A percentile compares a stretch with the other conserved stretches of the same genome.
phyloP scores from a whole-genome alignment of 2,113 vertebrate genomes.

The Desmodus rotundus region DNA sequence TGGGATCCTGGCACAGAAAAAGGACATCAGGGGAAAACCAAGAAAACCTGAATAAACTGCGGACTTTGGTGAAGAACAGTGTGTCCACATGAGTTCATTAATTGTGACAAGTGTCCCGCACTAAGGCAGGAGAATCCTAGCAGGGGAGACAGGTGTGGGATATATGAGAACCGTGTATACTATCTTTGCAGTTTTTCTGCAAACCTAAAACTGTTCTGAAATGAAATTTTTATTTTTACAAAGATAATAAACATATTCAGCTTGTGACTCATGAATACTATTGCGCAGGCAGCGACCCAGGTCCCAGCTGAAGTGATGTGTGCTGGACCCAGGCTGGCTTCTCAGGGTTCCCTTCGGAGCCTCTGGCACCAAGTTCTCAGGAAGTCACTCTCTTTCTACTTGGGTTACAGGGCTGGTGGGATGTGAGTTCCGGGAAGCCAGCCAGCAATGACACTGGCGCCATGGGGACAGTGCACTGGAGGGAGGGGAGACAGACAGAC shows the following conservation, averaged over 20 bases:
- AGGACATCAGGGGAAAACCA: background rate
- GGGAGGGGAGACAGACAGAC: background rate
- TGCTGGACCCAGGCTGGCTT: rapidly evolving
- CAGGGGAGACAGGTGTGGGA: background rate
- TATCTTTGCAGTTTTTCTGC: background rate
- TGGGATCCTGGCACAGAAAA: background rate
- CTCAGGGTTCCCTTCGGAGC: background rate
- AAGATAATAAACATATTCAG: background rate
- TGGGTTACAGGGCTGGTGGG: background rate
- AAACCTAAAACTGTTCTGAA: background rate
- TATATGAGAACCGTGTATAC: background rate
- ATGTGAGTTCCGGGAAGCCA: background rate
- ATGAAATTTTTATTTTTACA: background rate
- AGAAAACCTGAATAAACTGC: background rate
- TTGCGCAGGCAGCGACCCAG: background rate
- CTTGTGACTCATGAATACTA: background rate
- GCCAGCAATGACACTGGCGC: background rate
- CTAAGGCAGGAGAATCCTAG: rapidly evolving
- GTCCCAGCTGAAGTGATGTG: background rate
- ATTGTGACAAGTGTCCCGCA: rapidly evolving
- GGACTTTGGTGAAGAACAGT: background rate
- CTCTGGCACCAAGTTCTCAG: background rate
- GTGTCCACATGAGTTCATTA: rapidly evolving
- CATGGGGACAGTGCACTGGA: background rate
- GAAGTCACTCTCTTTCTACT: background rate